Base-by-base conservation (phyloP, 2,888 invertebrate genomes). In the Athetis lepigone region DNA sequence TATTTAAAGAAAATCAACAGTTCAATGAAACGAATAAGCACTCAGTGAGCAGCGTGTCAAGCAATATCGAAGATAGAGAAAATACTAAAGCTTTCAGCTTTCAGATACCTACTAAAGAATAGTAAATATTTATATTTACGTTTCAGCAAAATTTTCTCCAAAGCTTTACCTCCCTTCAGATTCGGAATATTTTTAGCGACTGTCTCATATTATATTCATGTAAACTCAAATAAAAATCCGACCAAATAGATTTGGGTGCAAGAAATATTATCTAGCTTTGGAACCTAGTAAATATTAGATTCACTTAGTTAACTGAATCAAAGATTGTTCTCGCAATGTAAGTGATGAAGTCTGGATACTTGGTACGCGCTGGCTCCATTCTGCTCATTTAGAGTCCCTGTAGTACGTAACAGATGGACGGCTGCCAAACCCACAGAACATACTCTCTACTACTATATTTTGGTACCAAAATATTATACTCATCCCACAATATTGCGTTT, bases 371-470 rank as follows among this genome's bases (percentile, higher is more conserved):
- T 58, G 59, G 51, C 33, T 37, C 33, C 56, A 54, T 61, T 51
- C 36, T 63, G 46, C 46, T 46, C 47, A 43, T 52, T 46, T 37
- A 52, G 43, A 29, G 54, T 56, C 42, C 52, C 83, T 82, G 85
- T 85, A 83, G 83, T 85, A 29, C 9, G 7, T 8, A 81, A 87
- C 85, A 87, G 89, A 90, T 92, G 91, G 90, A 86, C 79, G 83
- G 60, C 80, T 89, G 91, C 88, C 92, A 90, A 86, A 69, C 55
- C 70, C 68, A 82, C 82, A 85, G 82, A 54, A 85, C 82, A 83
- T 85, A 86, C 9, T 42, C 8, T 61, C 82, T 82, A 71, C 79
- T 81, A 85, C 85, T 83, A 82, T 86, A 86, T 87, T 85, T 85
- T 82, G 70, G 83, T 79, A 82, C 76, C 82, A 82, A 86, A 85